Percentiles rank a stretch among this genome's conserved stretches.
phyloP scores from a whole-genome alignment of 1,140 invertebrate genomes.

The Chrysoperla carnea region DNA sequence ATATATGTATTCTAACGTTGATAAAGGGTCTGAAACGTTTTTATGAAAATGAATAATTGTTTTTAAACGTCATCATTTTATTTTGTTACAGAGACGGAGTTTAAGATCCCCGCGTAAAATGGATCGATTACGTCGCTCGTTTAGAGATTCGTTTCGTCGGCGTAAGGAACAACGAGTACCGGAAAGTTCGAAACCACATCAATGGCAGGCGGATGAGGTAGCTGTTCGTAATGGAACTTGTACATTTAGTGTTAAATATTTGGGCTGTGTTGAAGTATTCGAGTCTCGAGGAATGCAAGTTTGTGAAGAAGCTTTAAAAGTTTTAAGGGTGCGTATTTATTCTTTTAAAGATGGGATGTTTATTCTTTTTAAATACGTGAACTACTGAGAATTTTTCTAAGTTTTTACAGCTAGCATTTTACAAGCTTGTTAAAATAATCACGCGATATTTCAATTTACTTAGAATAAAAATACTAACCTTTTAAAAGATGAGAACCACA shows the following conservation, averaged over 20 bases:
- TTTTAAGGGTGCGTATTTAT: slow-evolving; percentile 52
- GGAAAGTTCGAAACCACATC: slow-evolving; percentile 88
- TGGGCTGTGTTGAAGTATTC: slow-evolving; percentile 97
- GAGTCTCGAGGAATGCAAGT: slow-evolving; percentile 99
- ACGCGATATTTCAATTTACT: too few relatives aligned
- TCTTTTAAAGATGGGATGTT: too few relatives aligned
- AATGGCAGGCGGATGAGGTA: slow-evolving; percentile 96
- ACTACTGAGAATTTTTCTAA: too few relatives aligned
- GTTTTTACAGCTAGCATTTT: too few relatives aligned
- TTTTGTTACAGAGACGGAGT: slow-evolving; percentile 32
- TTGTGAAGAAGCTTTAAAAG: slow-evolving; percentile 96
- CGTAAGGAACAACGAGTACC: slow-evolving; percentile 60
- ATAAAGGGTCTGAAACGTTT: too few relatives aligned
- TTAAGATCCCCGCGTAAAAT: slow-evolving; percentile 59
- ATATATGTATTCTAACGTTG: too few relatives aligned
- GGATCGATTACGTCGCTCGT: slow-evolving; percentile 79
- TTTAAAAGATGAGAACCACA: too few relatives aligned
- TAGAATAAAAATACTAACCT: too few relatives aligned
- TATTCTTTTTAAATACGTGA: too few relatives aligned
- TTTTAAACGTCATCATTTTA: slow-evolving; percentile 4
- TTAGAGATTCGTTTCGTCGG: slow-evolving; percentile 80
- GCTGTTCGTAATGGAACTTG: slow-evolving; percentile 90
- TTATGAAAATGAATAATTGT: too few relatives aligned
- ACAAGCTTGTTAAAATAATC: too few relatives aligned
- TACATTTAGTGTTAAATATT: slow-evolving; percentile 94